Evolutionary conservation across 2,113 vertebrate species (phyloP), one percentile per base, ranked within the genome.

Genomic region (Phycodurus eques): DNA sequence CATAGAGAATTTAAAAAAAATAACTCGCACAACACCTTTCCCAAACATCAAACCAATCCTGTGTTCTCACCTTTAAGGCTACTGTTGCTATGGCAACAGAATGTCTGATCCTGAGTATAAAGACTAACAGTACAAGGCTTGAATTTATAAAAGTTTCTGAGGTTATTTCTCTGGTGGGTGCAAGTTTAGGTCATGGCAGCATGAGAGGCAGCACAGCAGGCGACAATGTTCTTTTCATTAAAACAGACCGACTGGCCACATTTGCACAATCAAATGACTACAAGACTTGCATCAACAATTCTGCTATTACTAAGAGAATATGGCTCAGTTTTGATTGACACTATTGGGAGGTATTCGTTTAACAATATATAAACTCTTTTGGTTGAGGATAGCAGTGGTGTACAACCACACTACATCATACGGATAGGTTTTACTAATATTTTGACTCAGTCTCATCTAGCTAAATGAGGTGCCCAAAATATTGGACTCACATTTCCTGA

Each of bases 11-110:
- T 22, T 12, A 46, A 64, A 44, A 44, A 44, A 65, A 10, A 20
- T 27, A 31, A 31, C 33, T 80, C 53, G 27, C 27, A 27, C 27
- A 49, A 13, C 17, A 35, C 65, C 68, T 74, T 73, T 63, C 56
- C 71, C 49, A 19, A 61, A 70, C 31, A 51, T 70, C 71, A 83
- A 85, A 83, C 74, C 68, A 80, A 84, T 80, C 74, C 46, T 67
- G 61, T 60, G 57, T 60, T 74, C 63, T 67, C 73, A 68, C 64
- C 69, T 27, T 19, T 39, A 61, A 54, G 65, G 59, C 73, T 62
- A 54, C 63, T 0, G 87, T 89, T 85, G 65, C 81, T 84, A 88
- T 85, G 76, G 81, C 72, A 86, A 73, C 83, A 75, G 83, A 82
- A 89, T 75, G 79, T 79, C 85, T 80, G 61, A 82, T 80, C 75